These are phyloP conservation scores for Formicarius rufipectus DNA, from an alignment of 2,113 vertebrate genomes.

Conservation along the genomic window DNA sequence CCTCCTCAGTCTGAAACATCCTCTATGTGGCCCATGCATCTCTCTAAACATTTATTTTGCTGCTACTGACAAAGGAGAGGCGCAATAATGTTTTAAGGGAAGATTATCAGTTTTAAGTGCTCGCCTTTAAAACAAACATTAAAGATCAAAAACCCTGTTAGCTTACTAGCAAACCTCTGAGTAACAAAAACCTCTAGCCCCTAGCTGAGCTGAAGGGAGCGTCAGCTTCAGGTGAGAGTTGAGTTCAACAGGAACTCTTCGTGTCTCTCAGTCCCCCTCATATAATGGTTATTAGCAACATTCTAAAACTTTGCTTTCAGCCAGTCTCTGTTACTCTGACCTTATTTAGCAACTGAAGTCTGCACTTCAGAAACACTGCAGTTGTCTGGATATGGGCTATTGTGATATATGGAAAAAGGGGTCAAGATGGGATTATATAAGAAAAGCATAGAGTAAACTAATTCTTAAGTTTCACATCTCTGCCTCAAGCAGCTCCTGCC, in stretches of 20 bases:
- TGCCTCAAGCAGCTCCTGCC: neutral
- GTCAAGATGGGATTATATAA: neutral
- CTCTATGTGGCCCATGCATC: neutral
- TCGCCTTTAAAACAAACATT: neutral
- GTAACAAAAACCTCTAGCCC: neutral
- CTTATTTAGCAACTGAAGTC: neutral
- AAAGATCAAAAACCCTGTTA: neutral
- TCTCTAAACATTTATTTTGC: neutral
- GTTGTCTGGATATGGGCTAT: neutral
- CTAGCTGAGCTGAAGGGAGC: neutral
- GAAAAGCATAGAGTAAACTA: neutral
- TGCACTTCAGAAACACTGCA: neutral
- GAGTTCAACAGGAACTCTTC: neutral
- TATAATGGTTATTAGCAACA: neutral
- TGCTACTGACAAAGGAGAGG: neutral
- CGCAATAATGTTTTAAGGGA: neutral
- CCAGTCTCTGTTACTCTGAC: neutral
- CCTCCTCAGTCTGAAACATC: neutral
- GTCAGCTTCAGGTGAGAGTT: neutral
- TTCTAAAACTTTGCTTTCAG: neutral
- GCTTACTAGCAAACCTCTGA: neutral
- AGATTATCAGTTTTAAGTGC: neutral
- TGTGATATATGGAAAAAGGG: neutral
- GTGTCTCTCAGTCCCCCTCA: neutral
- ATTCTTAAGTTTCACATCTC: neutral